Conservation (phyloP, 2,113 vertebrate genomes). For the Leptosomus discolor region DNA sequence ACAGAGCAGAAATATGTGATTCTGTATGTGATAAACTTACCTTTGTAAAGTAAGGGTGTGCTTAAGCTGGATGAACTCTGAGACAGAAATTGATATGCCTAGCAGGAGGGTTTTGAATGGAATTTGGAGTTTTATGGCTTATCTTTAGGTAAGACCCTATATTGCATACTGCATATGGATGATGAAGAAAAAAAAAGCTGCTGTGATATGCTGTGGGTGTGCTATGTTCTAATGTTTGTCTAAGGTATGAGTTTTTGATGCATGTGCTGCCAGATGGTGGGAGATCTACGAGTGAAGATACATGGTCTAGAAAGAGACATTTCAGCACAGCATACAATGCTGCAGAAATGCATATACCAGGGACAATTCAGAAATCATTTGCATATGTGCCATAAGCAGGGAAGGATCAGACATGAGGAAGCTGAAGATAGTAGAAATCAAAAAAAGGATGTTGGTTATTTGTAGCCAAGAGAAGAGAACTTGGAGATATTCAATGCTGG, state of each 20-base stretch:
- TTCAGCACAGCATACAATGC: not conserved
- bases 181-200: not conserved
- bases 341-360: not conserved
- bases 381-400: not conserved
- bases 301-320: not conserved
- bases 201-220: not conserved
- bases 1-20: not conserved
- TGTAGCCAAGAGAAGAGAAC: not conserved
- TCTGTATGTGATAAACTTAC: not conserved
- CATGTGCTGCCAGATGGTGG: not conserved
- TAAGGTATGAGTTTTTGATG: not conserved
- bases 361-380: not conserved
- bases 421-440: not conserved
- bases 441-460: not conserved
- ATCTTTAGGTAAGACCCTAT: not conserved
- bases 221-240: not conserved
- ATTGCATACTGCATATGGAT: not conserved
- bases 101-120: not conserved
- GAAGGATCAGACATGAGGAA: not conserved
- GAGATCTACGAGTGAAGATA: not conserved
- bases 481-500: rapidly evolving
- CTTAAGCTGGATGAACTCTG: not conserved
- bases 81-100: not conserved
- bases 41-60: not conserved
- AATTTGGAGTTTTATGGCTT: not conserved